Conservation (phyloP, 2,113 vertebrate genomes). For the Fregetta grallaria region DNA sequence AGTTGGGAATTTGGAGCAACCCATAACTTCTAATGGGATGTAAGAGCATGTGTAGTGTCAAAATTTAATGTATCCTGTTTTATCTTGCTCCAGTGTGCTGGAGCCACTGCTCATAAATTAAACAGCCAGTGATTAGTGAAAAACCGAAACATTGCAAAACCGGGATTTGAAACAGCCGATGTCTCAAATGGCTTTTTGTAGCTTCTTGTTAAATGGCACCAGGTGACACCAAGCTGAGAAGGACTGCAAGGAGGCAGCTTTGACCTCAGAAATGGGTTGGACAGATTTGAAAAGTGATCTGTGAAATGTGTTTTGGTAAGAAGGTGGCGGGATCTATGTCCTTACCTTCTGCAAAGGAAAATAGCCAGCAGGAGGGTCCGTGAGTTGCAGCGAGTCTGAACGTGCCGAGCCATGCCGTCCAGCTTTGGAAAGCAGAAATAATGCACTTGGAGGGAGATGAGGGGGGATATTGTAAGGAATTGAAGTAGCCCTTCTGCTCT, state of each 20-base stretch:
- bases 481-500: neutral
- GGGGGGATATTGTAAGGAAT: no score
- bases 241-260: neutral
- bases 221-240: neutral
- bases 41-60: neutral
- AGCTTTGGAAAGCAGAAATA: neutral
- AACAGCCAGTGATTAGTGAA: neutral
- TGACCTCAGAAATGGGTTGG: neutral
- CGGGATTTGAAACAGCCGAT: neutral
- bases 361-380: neutral
- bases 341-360: neutral
- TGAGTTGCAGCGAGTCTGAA: neutral
- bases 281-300: neutral
- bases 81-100: neutral
- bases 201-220: neutral
- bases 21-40: neutral
- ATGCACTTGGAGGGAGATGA: neutral
- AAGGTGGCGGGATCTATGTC: fast-evolving
- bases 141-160: neutral
- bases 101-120: neutral
- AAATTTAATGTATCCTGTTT: neutral
- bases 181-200: neutral
- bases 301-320: neutral
- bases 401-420: fast-evolving
- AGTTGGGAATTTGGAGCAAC: neutral